Evolutionary conservation across 2,797 vertebrate species (phyloP).

Genomic region (Cheirogaleus major): DNA sequence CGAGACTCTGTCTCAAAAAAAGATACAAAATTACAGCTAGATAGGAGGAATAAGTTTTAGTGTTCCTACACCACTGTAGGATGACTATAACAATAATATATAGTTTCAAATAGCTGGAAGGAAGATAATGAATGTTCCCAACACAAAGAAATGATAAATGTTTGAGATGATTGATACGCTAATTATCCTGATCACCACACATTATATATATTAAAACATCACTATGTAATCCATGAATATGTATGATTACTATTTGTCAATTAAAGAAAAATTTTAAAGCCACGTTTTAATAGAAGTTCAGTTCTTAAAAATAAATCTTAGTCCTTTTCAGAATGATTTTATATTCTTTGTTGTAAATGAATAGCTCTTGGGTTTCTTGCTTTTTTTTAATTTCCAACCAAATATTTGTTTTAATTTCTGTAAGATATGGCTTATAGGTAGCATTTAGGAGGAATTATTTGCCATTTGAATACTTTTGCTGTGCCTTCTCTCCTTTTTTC

Average conservation of each 20-base stretch:
- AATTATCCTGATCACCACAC: background rate
- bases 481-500: background rate
- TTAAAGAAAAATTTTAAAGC: background rate
- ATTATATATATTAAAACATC: background rate
- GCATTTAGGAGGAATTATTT: background rate
- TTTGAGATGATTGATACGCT: background rate
- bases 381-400: background rate
- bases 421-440: background rate
- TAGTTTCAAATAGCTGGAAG: background rate
- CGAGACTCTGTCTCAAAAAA: no score
- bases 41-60: background rate
- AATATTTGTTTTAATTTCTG: background rate
- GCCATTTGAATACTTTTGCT: background rate
- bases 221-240: background rate
- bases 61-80: background rate
- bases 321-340: background rate
- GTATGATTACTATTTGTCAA: background rate
- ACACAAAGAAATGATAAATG: background rate
- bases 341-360: background rate
- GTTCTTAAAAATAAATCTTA: background rate
- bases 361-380: background rate
- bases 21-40: background rate
- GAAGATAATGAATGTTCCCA: background rate
- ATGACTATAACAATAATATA: background rate
- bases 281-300: background rate